Percentiles rank a stretch among this genome's conserved stretches.
These are phyloP conservation scores for Percina caprodes DNA, from an alignment of 2,113 vertebrate species.

Conservation along the genomic window DNA sequence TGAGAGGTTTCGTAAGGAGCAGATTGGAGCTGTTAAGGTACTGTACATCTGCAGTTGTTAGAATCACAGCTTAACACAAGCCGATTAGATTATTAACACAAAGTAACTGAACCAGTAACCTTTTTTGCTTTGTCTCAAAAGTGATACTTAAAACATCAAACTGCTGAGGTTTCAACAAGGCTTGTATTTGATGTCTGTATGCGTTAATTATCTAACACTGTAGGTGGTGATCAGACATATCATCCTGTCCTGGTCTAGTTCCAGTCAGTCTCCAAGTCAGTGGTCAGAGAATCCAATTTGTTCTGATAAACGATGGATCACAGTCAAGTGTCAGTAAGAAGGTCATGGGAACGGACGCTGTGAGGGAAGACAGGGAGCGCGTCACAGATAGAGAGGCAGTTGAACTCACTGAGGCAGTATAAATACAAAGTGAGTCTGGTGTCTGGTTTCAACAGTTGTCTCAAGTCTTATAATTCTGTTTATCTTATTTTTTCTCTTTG, in stretches of 20 bases:
- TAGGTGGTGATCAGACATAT: slow-evolving; percentile 18
- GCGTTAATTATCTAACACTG: not conserved
- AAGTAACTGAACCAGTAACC: not conserved
- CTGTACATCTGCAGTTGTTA: slow-evolving; percentile 48
- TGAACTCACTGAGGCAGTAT: slow-evolving; percentile 55
- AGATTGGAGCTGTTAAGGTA: slow-evolving; percentile 98
- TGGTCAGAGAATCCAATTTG: slow-evolving; percentile 50
- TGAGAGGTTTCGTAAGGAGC: slow-evolving; percentile 98
- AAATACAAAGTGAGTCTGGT: slow-evolving; percentile 65
- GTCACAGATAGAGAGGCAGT: slow-evolving; percentile 57
- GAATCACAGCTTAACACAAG: not conserved
- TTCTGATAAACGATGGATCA: slow-evolving; percentile 56
- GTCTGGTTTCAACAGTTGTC: slow-evolving; percentile 71
- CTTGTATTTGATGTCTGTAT: not conserved
- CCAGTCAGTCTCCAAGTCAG: slow-evolving; percentile 7
- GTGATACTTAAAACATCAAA: not conserved
- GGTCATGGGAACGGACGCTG: slow-evolving; percentile 79
- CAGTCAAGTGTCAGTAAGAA: slow-evolving; percentile 57
- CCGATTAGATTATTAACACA: not conserved
- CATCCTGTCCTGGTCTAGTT: slow-evolving; percentile 16
- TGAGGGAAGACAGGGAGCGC: slow-evolving; percentile 40
- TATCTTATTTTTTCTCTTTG: not conserved
- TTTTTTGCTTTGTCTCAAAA: not conserved
- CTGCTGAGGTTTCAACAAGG: not conserved
- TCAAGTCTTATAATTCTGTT: slow-evolving; percentile 47